These are phyloP conservation scores for Nemapogon koenigi DNA, from an alignment of 2,888 invertebrate species.

Conservation along the genomic window DNA sequence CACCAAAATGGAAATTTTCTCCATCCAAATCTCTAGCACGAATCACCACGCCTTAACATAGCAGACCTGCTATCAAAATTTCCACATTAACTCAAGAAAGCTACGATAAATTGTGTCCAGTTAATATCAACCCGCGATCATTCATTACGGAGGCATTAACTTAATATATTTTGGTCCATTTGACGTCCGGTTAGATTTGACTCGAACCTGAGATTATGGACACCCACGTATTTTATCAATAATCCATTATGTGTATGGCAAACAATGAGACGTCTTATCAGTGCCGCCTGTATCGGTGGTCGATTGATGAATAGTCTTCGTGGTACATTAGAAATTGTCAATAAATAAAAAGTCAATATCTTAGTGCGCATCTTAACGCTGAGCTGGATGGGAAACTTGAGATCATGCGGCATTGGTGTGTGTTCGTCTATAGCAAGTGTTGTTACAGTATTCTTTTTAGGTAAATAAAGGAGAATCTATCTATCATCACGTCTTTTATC, in stretches of 20 bases:
- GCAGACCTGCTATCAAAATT: too few species aligned
- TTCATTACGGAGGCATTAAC: constrained; percentile 43
- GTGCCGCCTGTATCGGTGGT: constrained; percentile 33
- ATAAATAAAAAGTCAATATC: constrained; percentile 61
- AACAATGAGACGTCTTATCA: constrained; percentile 58
- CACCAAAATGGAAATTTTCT: too few species aligned
- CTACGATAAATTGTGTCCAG: constrained; percentile 46
- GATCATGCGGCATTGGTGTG: constrained; percentile 23
- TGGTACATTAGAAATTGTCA: constrained; percentile 59
- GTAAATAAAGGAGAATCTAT: too few species aligned
- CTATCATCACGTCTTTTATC: too few species aligned
- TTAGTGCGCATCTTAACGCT: constrained; percentile 30
- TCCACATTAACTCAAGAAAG: neutral
- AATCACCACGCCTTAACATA: too few species aligned
- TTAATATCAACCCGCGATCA: constrained; percentile 50
- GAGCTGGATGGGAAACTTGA: constrained; percentile 25
- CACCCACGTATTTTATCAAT: constrained; percentile 63
- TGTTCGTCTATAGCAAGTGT: too few species aligned
- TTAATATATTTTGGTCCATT: constrained; percentile 41
- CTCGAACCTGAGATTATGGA: constrained; percentile 43
- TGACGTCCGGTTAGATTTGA: constrained; percentile 41
- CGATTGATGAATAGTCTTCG: constrained; percentile 47
- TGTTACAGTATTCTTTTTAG: too few species aligned
- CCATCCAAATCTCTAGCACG: too few species aligned
- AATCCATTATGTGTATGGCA: constrained; percentile 58